Percentiles rank a stretch among this genome's conserved stretches.
phyloP scores from a whole-genome alignment of 2,888 invertebrate genomes.

The Drosophila prostipennis region DNA sequence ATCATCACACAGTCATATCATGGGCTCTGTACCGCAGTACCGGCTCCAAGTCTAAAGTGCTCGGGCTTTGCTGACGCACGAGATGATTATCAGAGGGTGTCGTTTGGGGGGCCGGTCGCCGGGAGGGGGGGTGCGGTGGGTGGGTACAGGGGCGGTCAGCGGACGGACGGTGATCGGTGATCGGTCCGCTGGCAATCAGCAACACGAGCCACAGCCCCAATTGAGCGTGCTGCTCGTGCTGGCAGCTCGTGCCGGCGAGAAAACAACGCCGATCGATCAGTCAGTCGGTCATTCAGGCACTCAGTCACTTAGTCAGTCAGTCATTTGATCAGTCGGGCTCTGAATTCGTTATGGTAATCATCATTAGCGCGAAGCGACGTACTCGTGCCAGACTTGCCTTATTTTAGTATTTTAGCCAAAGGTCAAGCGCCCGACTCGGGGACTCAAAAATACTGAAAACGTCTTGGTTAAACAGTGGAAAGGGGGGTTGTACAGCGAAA shows the following conservation, averaged over 20 bases:
- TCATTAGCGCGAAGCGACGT: constrained; percentile 59
- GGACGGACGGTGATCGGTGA: constrained; percentile 36
- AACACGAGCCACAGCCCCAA: constrained; percentile 72
- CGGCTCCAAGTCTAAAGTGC: constrained; percentile 57
- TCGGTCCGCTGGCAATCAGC: constrained; percentile 44
- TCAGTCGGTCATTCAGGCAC: constrained; percentile 30
- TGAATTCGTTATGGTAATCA: constrained; percentile 72
- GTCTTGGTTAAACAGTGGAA: constrained; percentile 1
- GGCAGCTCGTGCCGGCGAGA: constrained; percentile 67
- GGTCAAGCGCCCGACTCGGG: constrained; percentile 59
- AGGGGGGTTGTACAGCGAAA: constrained; percentile 11
- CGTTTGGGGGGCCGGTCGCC: not conserved
- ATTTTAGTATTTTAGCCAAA: constrained; percentile 68
- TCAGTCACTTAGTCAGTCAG: constrained; percentile 19
- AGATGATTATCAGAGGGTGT: constrained; percentile 69
- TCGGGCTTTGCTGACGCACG: constrained; percentile 74
- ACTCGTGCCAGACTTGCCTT: constrained; percentile 60
- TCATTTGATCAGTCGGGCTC: constrained; percentile 41
- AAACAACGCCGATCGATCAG: constrained; percentile 25
- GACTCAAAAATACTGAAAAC: constrained; percentile 51
- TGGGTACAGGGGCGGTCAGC: not conserved
- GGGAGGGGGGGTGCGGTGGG: constrained; percentile 17
- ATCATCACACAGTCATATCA: constrained; percentile 29
- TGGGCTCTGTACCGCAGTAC: constrained; percentile 37
- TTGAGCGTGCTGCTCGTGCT: constrained; percentile 76